Evolutionary conservation across 2,113 vertebrate species (phyloP), one percentile per base, ranked within the genome.

Genomic region (Salvator merianae): DNA sequence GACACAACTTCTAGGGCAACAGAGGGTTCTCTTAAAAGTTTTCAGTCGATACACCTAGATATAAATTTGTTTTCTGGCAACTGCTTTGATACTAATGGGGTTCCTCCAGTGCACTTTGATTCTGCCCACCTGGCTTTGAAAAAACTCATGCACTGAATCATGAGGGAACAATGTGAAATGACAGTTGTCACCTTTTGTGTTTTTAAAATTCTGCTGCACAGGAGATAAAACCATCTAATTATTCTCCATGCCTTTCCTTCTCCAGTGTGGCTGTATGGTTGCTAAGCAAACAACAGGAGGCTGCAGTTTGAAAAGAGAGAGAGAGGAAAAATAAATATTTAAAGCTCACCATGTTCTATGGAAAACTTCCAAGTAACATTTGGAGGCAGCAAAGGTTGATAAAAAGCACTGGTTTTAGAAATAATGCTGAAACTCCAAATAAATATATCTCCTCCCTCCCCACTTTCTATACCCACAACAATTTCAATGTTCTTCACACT

Each of bases 151-250:
- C 53, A 16, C 53, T 32, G 47, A 76, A 53, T 34, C n/a, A 34
- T n/a, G 47, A 34, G 36, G 77, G 34, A 30, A 10, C 77, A 63
- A 18, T 79, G 20, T 26, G 38, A 40, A 66, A 7, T 47, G 63
- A 47, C 62, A 47, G 59, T 47, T n/a, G 62, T 47, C 63, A 47
- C 63, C 59, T 68, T 66, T 79, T 38, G 55, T 38, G 30, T 79
- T 79, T 43, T 68, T 47, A 43, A 30, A 30, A 79, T 79, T 79
- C 77, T 79, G 63, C 62, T 32, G 36, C 63, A 47, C 13, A 47
- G 77, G 36, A 79, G 62, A 79, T 79, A 79, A 79, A 68, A 28
- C 38, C 18, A 30, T n/a, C 36, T 79, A 79, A 68, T 79, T 79
- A 79, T 79, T 79, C 36, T 32, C 16, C n/a, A 38, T 10, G 38